A percentile compares a stretch with the other conserved stretches of the same genome.
phyloP scores from a whole-genome alignment of 2,888 invertebrate genomes.

The Clistopyga incitator region DNA sequence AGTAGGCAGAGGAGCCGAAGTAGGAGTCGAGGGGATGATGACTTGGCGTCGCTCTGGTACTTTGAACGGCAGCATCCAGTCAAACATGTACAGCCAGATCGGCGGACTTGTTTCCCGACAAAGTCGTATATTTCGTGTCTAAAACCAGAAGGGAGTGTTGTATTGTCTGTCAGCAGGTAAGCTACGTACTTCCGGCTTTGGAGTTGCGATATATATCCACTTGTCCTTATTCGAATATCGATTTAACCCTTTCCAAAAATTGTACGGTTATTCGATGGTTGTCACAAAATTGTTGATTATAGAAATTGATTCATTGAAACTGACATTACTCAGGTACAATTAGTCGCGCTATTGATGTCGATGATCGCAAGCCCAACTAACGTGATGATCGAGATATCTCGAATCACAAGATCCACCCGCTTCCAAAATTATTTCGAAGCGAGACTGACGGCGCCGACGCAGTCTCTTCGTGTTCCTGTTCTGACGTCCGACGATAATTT shows the following conservation, averaged over 20 bases:
- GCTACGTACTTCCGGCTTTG: not conserved
- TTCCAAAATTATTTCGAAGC: slow-evolving; percentile 58
- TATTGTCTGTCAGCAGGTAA: not conserved
- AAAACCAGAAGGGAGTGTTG: not conserved
- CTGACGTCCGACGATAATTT: slow-evolving; percentile 25
- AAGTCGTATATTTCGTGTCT: not conserved
- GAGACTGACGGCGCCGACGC: slow-evolving; percentile 68
- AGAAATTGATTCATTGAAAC: slow-evolving; percentile 29
- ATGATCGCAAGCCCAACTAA: not conserved
- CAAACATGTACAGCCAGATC: not conserved
- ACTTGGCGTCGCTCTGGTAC: slow-evolving; percentile 43
- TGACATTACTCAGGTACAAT: slow-evolving; percentile 27
- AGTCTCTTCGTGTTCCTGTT: slow-evolving; percentile 65
- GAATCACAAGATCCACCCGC: slow-evolving; percentile 4
- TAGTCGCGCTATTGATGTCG: slow-evolving; percentile 17
- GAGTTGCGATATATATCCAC: not conserved
- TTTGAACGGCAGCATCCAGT: slow-evolving; percentile 8
- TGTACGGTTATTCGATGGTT: not conserved
- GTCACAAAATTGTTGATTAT: slow-evolving; percentile 4
- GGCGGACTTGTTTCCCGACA: not conserved
- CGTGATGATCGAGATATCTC: slow-evolving; percentile 2
- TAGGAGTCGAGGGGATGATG: slow-evolving; percentile 52
- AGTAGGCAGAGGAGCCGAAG: slow-evolving; percentile 19
- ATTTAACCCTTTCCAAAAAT: not conserved
- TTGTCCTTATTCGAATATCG: not conserved